These are phyloP conservation scores for Erpobdella octoculata DNA, from an alignment of 2,888 invertebrate genomes.

Conservation along the genomic window DNA sequence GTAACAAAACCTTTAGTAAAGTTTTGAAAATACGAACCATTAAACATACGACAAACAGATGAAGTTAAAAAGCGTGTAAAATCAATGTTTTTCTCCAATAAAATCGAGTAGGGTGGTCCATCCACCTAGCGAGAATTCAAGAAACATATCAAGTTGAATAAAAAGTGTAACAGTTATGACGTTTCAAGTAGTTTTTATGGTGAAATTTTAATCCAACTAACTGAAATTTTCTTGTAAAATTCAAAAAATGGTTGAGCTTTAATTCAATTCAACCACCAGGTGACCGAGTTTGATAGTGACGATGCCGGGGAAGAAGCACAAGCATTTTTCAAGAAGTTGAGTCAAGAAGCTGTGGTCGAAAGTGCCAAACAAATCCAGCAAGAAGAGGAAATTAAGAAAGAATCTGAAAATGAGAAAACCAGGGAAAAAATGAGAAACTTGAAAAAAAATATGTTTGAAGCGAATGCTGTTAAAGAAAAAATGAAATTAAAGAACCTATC, in stretches of 20 bases:
- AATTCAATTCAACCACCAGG: background rate
- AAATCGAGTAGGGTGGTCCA: too few relatives aligned
- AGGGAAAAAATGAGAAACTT: conserved; percentile 20
- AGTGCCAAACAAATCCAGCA: background rate
- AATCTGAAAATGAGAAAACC: conserved; percentile 1
- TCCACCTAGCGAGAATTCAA: too few relatives aligned
- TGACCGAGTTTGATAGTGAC: background rate
- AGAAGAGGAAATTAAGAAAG: background rate
- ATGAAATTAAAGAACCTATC: background rate
- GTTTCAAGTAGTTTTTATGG: too few relatives aligned
- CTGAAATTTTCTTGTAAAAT: too few relatives aligned
- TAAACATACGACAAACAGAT: too few relatives aligned
- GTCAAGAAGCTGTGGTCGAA: background rate
- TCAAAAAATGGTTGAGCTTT: background rate
- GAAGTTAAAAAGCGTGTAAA: too few relatives aligned
- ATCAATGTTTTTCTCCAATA: too few relatives aligned
- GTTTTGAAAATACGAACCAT: too few relatives aligned
- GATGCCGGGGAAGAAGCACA: background rate
- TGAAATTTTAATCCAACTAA: too few relatives aligned
- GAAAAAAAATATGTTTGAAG: background rate
- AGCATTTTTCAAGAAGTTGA: background rate
- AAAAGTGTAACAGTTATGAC: too few relatives aligned
- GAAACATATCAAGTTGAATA: too few relatives aligned
- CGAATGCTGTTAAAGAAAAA: conserved; percentile 2
- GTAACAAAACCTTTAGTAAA: too few relatives aligned